These are phyloP conservation scores for Gnathonemus echidnorhynchus DNA, from an alignment of 2,113 vertebrate genomes.

Conservation along the genomic window DNA sequence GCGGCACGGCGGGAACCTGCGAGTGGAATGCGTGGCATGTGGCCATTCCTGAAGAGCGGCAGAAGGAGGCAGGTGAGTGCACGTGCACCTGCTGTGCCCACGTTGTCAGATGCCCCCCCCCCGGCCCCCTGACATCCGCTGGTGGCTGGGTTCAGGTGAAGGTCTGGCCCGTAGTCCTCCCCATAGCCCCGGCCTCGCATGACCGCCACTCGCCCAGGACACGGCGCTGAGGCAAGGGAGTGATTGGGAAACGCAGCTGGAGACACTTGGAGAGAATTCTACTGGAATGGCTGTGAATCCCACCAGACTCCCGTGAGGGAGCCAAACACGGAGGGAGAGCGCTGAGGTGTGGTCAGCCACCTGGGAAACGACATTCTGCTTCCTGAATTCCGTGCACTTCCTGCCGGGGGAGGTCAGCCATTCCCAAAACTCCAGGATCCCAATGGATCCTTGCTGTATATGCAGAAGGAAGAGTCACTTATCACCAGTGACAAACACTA, in stretches of 20 bases:
- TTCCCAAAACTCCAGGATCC: background rate
- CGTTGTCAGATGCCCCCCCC: background rate
- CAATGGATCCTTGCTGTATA: background rate
- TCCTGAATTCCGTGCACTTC: background rate
- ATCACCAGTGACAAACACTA: background rate
- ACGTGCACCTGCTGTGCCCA: background rate
- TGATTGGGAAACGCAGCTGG: background rate
- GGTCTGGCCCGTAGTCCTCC: background rate
- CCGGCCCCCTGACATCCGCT: background rate
- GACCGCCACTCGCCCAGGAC: background rate
- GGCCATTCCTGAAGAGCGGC: slow-evolving; percentile 43
- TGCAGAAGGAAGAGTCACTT: background rate
- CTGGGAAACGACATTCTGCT: background rate
- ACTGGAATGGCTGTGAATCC: background rate
- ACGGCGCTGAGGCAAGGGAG: background rate
- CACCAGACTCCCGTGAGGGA: background rate
- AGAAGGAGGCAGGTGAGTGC: background rate
- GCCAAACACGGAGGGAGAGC: background rate
- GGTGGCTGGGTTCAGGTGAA: background rate
- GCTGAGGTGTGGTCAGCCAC: background rate
- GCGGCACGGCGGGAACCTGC: slow-evolving; percentile 22
- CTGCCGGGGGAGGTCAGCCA: background rate
- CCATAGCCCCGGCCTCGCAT: background rate
- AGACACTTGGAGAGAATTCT: background rate
- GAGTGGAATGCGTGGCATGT: slow-evolving; percentile 47